Evolutionary conservation across 35 echinoderm and acorn worm species (phyloP).

Genomic region (Ophiothrix spiculata): DNA sequence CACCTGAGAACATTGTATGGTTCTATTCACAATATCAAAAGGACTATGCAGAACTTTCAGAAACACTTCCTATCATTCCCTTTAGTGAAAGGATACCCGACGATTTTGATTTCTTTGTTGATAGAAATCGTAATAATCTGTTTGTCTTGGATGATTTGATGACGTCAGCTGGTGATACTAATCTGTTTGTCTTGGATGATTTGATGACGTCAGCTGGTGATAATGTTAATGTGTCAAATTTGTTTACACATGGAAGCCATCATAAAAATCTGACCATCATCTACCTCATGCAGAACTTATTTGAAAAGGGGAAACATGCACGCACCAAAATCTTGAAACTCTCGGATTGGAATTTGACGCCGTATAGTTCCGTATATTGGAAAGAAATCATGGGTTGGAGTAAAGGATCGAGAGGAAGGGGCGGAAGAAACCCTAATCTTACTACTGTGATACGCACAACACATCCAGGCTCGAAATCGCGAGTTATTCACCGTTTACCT

Average conservation of each 20-base stretch:
- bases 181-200: background rate
- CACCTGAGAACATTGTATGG: background rate
- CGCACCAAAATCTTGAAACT: constrained; percentile 53
- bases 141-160: background rate
- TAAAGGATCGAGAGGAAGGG: too few species aligned
- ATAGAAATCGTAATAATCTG: background rate
- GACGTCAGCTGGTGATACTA: constrained; percentile 1
- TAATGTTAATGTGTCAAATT: constrained; percentile 6
- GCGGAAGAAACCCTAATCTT: too few species aligned
- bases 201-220: constrained; percentile 10
- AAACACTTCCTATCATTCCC: background rate
- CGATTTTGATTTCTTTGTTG: background rate
- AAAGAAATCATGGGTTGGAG: constrained; percentile 27
- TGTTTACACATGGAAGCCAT: constrained; percentile 64
- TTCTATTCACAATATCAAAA: background rate
- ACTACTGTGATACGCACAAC: too few species aligned
- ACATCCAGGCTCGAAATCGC: too few species aligned
- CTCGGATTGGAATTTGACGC: constrained; percentile 51
- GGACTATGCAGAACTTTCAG: background rate
- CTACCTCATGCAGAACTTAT: constrained; percentile 60
- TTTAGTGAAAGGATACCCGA: background rate
- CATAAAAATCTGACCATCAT: constrained; percentile 58
- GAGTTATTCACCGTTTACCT: too few species aligned
- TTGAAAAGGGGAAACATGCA: constrained; percentile 35
- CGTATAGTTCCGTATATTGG: constrained; percentile 52